Conservation (phyloP, 2,888 invertebrate genomes). For the Crepidodera aurea region DNA sequence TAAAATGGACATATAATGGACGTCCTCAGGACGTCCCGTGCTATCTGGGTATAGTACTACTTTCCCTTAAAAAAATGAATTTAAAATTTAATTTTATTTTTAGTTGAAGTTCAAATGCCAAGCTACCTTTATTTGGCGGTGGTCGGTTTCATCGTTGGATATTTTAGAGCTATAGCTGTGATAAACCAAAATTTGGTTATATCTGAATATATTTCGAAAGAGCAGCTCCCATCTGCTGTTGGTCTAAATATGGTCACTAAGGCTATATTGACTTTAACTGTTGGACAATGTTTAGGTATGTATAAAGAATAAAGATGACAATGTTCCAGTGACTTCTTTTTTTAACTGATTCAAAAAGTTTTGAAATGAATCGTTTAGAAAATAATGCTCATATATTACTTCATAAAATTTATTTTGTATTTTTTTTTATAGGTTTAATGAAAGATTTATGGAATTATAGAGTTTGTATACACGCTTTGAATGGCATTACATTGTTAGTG, state of each 20-base stretch:
- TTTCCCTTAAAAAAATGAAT: too few relatives aligned
- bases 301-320: too few relatives aligned
- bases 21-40: too few relatives aligned
- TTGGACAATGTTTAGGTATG: slow-evolving; percentile 67
- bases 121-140: slow-evolving; percentile 39
- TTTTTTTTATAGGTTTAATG: slow-evolving; percentile 67
- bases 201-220: slow-evolving; percentile 68
- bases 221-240: slow-evolving; percentile 71
- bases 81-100: slow-evolving; percentile 23
- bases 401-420: background rate
- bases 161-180: slow-evolving; percentile 74
- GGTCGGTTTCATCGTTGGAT: slow-evolving; percentile 44
- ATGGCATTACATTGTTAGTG: slow-evolving; percentile 65
- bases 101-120: slow-evolving; percentile 43
- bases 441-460: slow-evolving; percentile 73
- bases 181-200: slow-evolving; percentile 76
- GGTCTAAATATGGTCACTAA: slow-evolving; percentile 78
- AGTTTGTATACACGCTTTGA: slow-evolving; percentile 71
- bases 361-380: background rate
- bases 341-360: background rate
- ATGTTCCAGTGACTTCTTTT: too few relatives aligned
- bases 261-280: slow-evolving; percentile 71
- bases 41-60: too few relatives aligned
- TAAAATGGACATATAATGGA: too few relatives aligned
- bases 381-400: background rate